Conservation (phyloP, 2,888 invertebrate species). For the Graphium colonna region DNA sequence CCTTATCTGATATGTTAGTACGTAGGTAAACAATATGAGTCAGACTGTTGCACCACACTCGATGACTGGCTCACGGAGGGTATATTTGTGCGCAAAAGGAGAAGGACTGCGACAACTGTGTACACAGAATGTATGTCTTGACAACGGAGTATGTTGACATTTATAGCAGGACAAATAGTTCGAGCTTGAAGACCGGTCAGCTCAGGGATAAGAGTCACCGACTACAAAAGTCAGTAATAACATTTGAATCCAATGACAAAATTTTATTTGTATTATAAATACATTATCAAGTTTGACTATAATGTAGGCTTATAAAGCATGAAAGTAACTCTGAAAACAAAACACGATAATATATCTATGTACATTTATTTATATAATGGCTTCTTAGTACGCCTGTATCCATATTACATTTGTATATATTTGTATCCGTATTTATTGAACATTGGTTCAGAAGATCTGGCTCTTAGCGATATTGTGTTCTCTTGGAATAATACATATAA, state of each 20-base stretch:
- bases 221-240: not conserved
- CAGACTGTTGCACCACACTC: constrained; percentile 51
- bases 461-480: too few species aligned
- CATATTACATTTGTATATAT: too few species aligned
- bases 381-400: too few species aligned
- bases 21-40: constrained; percentile 58
- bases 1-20: constrained; percentile 29
- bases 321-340: too few species aligned
- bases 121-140: constrained; percentile 41
- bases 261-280: too few species aligned
- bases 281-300: too few species aligned
- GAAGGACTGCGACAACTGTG: constrained; percentile 53
- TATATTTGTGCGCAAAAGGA: constrained; percentile 45
- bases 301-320: too few species aligned
- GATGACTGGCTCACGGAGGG: constrained; percentile 31
- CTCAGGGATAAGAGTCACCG: not conserved
- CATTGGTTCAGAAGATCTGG: too few species aligned
- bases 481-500: too few species aligned
- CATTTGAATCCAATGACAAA: not conserved
- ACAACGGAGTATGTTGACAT: constrained; percentile 23
- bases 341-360: too few species aligned
- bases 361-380: too few species aligned
- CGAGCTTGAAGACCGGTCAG: not conserved
- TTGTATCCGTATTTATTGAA: too few species aligned
- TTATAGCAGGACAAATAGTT: not conserved